A percentile compares a stretch with the other conserved stretches of the same genome.
phyloP scores from a whole-genome alignment of 2,797 vertebrate species.

The Fratercula arctica region DNA sequence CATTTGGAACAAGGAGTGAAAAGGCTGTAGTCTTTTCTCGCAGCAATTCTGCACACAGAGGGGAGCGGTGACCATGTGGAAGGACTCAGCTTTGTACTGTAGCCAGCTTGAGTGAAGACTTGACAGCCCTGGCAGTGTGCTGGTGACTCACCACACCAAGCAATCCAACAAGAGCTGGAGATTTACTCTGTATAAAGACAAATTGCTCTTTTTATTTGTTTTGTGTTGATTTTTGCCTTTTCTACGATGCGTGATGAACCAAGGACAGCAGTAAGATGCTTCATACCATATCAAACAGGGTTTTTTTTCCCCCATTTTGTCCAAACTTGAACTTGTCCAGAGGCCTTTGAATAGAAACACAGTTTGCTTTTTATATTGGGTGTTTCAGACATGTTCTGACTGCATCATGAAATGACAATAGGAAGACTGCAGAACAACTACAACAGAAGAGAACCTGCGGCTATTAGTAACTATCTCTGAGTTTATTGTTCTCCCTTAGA shows the following conservation, averaged over 20 bases:
- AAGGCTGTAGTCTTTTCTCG: neutral
- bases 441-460: neutral
- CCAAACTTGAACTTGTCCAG: conserved; percentile 21
- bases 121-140: neutral
- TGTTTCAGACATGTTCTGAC: conserved; percentile 39
- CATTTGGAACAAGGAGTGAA: neutral
- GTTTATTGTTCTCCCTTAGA: neutral
- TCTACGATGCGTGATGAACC: neutral
- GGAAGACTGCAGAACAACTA: neutral
- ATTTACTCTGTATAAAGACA: neutral
- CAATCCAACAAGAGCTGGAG: neutral
- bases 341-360: neutral
- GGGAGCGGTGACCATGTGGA: neutral
- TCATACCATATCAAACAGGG: neutral
- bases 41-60: neutral
- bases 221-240: neutral
- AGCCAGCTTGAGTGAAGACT: neutral
- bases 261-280: neutral
- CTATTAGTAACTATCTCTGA: neutral
- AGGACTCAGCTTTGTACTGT: neutral
- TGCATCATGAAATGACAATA: neutral
- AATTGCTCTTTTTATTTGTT: conserved; percentile 4
- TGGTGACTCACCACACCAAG: neutral
- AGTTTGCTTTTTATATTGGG: neutral
- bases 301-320: neutral